A percentile compares a stretch with the other conserved stretches of the same genome.
Evolutionary conservation across 2,888 invertebrate genomes (phyloP).

Genomic region (Homarus gammarus): DNA sequence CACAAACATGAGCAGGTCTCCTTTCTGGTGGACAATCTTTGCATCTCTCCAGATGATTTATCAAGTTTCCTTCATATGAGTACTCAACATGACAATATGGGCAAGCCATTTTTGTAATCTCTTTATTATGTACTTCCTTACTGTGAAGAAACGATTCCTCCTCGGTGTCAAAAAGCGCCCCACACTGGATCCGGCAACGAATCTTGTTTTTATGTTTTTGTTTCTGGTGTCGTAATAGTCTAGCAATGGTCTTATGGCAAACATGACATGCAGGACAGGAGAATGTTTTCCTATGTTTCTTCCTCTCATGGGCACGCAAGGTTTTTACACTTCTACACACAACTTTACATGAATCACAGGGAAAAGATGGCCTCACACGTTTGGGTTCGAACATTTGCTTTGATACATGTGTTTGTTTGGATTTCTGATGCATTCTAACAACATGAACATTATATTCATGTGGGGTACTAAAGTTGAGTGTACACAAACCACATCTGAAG

Average conservation of each 20-base stretch:
- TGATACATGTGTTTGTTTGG: neutral
- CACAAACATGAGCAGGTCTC: conserved; percentile 43
- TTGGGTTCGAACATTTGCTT: neutral
- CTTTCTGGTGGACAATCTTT: conserved; percentile 32
- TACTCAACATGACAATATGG: conserved; percentile 36
- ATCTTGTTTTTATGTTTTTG: conserved; percentile 10
- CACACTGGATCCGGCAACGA: conserved; percentile 35
- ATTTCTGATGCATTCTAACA: neutral
- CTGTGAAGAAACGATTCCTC: neutral
- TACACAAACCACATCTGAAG: conserved; percentile 20
- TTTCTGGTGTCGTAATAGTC: conserved; percentile 20
- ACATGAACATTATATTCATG: neutral
- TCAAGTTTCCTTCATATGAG: neutral
- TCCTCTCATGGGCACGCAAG: conserved; percentile 22
- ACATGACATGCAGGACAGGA: conserved; percentile 20
- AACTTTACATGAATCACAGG: neutral
- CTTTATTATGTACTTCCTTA: conserved; percentile 7
- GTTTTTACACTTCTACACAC: neutral
- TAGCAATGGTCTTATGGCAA: neutral
- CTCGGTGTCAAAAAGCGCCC: conserved; percentile 2
- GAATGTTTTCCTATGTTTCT: conserved; percentile 14
- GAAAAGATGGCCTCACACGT: neutral
- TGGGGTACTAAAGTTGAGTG: neutral
- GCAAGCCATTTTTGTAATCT: neutral
- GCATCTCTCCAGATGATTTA: conserved; percentile 43